phyloP scores from a whole-genome alignment of 2,797 vertebrate genomes.

The Manis javanica region DNA sequence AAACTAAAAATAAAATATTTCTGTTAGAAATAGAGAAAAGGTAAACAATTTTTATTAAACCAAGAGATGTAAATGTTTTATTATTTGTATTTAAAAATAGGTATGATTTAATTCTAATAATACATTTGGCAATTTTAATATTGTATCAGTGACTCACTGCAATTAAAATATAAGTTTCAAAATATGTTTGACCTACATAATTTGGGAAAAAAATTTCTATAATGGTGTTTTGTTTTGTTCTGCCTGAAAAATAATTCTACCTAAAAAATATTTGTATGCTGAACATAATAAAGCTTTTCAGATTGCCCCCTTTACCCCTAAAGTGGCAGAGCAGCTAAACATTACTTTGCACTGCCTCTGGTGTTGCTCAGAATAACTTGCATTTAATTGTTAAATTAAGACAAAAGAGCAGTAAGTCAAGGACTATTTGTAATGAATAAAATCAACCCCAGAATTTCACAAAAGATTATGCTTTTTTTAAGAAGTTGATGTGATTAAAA shows the following conservation, averaged over 20 bases:
- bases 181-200: neutral
- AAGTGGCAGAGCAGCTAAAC: neutral
- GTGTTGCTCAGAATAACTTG: neutral
- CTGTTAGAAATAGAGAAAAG: neutral
- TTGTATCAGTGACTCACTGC: neutral
- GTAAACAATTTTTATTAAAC: neutral
- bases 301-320: neutral
- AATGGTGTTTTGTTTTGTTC: neutral
- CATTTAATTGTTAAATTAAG: constrained; percentile 6
- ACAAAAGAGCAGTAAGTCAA: neutral
- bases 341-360: neutral
- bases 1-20: neutral
- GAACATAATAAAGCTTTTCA: neutral
- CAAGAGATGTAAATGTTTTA: neutral
- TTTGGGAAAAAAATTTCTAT: neutral
- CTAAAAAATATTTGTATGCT: neutral
- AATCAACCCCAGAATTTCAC: constrained; percentile 29
- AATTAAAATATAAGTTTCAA: neutral
- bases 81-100: neutral
- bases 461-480: neutral
- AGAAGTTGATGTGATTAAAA: neutral
- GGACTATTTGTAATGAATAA: neutral
- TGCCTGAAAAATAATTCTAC: neutral
- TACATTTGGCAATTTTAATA: neutral
- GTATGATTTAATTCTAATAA: neutral